Percentiles rank a stretch among this genome's conserved stretches.
Evolutionary conservation across 2,888 invertebrate species (phyloP).

Genomic region (Ectemnius cavifrons): DNA sequence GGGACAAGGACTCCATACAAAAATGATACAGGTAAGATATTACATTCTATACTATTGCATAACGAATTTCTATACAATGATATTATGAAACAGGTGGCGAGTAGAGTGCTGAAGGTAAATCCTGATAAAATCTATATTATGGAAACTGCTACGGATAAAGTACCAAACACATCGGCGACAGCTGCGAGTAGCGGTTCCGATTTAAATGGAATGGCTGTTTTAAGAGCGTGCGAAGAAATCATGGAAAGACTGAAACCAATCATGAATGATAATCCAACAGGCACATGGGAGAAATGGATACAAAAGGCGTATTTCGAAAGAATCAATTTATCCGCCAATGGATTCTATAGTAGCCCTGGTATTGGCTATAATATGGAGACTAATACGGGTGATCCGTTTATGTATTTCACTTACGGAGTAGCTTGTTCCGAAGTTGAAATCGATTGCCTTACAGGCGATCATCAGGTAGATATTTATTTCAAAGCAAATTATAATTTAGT

Average conservation of each 20-base stretch:
- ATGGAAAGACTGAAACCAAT: constrained; percentile 86
- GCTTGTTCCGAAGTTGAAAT: constrained; percentile 94
- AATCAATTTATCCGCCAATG: constrained; percentile 89
- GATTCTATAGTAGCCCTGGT: constrained; percentile 88
- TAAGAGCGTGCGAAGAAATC: constrained; percentile 88
- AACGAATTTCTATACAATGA: background rate
- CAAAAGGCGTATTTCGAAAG: constrained; percentile 87
- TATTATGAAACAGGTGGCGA: constrained; percentile 81
- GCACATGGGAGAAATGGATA: constrained; percentile 92
- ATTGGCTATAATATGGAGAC: constrained; percentile 86
- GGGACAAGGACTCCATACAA: constrained; percentile 97
- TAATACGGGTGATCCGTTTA: constrained; percentile 86
- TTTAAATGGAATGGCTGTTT: constrained; percentile 93
- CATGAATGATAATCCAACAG: constrained; percentile 86
- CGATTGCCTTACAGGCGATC: constrained; percentile 96
- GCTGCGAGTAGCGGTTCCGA: constrained; percentile 94
- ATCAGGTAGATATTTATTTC: constrained; percentile 81
- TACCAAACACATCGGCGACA: constrained; percentile 93
- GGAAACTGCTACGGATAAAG: constrained; percentile 93
- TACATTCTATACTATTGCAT: background rate
- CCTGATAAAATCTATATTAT: constrained; percentile 87
- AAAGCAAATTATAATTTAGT: background rate
- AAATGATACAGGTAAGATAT: constrained; percentile 88
- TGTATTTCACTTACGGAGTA: constrained; percentile 92
- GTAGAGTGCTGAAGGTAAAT: constrained; percentile 85